A percentile compares a stretch with the other conserved stretches of the same genome.
Evolutionary conservation across 2,888 invertebrate genomes (phyloP).

Genomic region (Cyrtodaria siliqua): DNA sequence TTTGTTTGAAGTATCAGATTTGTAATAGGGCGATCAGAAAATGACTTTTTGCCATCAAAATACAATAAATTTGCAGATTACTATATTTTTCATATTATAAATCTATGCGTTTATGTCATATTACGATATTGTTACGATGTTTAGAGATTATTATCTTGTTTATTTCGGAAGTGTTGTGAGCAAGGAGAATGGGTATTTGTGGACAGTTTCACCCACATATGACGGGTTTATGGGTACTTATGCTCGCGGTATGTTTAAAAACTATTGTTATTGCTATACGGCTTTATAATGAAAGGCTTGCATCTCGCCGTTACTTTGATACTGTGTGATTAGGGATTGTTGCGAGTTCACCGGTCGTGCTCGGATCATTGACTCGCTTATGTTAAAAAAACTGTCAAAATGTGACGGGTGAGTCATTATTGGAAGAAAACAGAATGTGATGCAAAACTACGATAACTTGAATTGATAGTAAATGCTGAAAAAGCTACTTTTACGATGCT

Average conservation of each 20-base stretch:
- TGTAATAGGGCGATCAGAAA: no score
- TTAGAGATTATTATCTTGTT: constrained; percentile 18
- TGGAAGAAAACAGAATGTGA: neutral
- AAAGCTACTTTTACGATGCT: neutral
- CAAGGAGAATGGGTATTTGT: constrained; percentile 45
- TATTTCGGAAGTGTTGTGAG: constrained; percentile 35
- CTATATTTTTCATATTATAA: no score
- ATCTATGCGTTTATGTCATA: no score
- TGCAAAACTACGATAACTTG: neutral
- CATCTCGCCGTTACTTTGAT: constrained; percentile 16
- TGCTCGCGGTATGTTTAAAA: constrained; percentile 20
- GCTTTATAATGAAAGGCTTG: constrained; percentile 31
- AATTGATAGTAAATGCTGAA: neutral
- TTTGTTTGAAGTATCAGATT: no score
- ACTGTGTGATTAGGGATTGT: constrained; percentile 36
- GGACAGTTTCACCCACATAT: constrained; percentile 37
- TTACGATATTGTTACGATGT: neutral
- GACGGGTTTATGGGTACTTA: constrained; percentile 48
- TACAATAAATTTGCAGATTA: no score
- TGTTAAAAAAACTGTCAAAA: neutral
- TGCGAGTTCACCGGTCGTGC: constrained; percentile 6
- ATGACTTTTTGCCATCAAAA: no score
- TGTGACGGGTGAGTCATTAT: neutral
- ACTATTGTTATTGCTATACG: constrained; percentile 26
- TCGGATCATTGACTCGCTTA: constrained; percentile 2